Conservation (phyloP, 2,888 invertebrate species). For the Eilema sororculum region DNA sequence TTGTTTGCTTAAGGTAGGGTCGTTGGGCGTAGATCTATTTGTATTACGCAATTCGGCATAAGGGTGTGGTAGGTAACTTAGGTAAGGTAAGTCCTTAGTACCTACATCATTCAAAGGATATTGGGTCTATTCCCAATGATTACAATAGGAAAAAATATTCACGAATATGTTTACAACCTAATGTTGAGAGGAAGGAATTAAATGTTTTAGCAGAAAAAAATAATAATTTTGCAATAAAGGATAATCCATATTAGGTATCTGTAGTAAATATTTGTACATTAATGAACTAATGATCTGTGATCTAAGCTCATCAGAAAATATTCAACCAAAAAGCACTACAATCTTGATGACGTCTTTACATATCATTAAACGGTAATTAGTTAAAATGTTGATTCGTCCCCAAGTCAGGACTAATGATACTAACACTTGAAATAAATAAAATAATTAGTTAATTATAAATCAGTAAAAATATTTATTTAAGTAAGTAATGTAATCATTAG, state of each 20-base stretch:
- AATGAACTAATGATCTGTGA: background rate
- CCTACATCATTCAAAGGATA: conserved; percentile 5
- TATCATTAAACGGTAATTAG: background rate
- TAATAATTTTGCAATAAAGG: no score
- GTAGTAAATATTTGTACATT: background rate
- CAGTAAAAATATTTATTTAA: background rate
- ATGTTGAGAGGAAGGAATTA: no score
- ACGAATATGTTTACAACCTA: no score
- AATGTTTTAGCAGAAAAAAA: no score
- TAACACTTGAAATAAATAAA: no score
- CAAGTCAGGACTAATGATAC: background rate
- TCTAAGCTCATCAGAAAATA: background rate
- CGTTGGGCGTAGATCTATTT: background rate
- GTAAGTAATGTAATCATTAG: background rate
- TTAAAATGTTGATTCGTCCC: background rate
- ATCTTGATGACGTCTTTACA: background rate
- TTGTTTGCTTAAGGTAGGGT: background rate
- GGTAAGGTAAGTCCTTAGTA: no score
- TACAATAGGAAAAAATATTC: background rate
- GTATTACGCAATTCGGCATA: conserved; percentile 10
- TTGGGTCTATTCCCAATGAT: background rate
- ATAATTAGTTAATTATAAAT: background rate
- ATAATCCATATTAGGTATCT: no score
- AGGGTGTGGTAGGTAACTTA: conserved; percentile 16
- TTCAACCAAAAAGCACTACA: background rate